phyloP scores from a whole-genome alignment of 2,888 invertebrate species.

The Chrysomela aeneicollis region DNA sequence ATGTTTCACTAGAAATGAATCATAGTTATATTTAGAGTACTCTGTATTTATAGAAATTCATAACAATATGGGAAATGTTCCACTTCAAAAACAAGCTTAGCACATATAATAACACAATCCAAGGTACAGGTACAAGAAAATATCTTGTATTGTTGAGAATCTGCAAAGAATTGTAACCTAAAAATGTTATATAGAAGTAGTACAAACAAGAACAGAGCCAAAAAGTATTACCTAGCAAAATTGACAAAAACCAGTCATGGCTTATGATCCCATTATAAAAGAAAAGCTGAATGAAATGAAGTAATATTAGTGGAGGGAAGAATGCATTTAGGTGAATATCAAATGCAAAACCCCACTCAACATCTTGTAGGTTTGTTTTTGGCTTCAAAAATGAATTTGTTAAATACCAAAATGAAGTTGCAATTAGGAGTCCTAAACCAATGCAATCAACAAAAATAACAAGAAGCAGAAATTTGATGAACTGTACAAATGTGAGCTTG shows the following conservation, averaged over 20 bases:
- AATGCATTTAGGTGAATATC: conserved; percentile 99
- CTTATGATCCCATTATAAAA: conserved; percentile 78
- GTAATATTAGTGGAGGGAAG: conserved; percentile 92
- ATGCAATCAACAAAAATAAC: conserved; percentile 96
- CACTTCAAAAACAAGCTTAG: conserved; percentile 77
- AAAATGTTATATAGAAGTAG: conserved; percentile 94
- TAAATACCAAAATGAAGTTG: conserved; percentile 56
- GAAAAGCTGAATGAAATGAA: conserved; percentile 92
- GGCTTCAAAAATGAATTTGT: conserved; percentile 80
- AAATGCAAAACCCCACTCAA: conserved; percentile 99
- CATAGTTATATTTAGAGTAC: conserved; percentile 65
- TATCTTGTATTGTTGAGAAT: conserved; percentile 84
- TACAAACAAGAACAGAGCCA: conserved; percentile 90
- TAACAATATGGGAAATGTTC: conserved; percentile 82
- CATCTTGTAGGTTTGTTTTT: conserved; percentile 75
- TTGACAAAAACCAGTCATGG: conserved; percentile 42
- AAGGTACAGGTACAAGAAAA: conserved; percentile 83
- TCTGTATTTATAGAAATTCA: conserved; percentile 83
- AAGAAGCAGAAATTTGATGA: conserved; percentile 86
- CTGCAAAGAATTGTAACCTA: conserved; percentile 92
- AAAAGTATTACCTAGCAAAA: conserved; percentile 81
- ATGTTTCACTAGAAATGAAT: not conserved
- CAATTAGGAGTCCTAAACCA: conserved; percentile 44
- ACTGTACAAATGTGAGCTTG: conserved; percentile 72
- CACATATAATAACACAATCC: conserved; percentile 77